Evolutionary conservation across 2,113 vertebrate species (phyloP), one percentile per base, ranked within the genome.

Genomic region (Myotis davidii): DNA sequence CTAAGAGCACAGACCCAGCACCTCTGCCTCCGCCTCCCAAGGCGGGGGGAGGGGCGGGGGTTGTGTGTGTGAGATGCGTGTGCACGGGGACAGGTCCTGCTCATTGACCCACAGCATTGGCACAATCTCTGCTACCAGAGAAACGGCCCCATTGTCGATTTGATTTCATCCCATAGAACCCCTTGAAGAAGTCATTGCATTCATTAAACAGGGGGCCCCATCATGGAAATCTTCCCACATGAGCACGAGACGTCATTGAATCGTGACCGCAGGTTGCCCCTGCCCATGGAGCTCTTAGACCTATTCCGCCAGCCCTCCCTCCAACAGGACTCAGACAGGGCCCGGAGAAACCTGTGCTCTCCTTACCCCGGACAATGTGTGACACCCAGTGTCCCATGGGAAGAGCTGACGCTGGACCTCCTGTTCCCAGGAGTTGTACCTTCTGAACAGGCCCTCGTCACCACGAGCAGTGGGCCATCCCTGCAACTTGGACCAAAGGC

Each of bases 401-500:
- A 81, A 79, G 18, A 70, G 21, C 34, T 90, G 74, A 95, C 20
- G 6, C 70, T 32, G 2, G 5, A 14, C 12, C 25, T 45, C 37
- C 34, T 8, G 1, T 90, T 83, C 52, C 64, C 77, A 98, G 96
- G 64, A 67, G 11, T 32, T 95, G 61, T 83, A 76, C 56, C 88
- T 95, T 12, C 45, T 67, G 37, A 91, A 96, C 42, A 84, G 25
- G 39, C 93, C 93, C 78, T 84, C 88, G 48, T 95, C 96, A 16
- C 94, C 96, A 50, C 65, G 70, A 2, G 74, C 90, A 6, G 52
- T 95, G 79, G 96, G 95, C 59, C 97, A 97, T 0, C 0, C 32
- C 11, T 98, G 98, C 91, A 67, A 90, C 65, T 64, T 95, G 39
- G 77, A 88, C 34, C 88, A 77, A 37, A 94, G 67, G 4, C 88